Evolutionary conservation across 2,888 invertebrate genomes (phyloP), one percentile per base, ranked within the genome.

Genomic region (Stenodema calcarata): DNA sequence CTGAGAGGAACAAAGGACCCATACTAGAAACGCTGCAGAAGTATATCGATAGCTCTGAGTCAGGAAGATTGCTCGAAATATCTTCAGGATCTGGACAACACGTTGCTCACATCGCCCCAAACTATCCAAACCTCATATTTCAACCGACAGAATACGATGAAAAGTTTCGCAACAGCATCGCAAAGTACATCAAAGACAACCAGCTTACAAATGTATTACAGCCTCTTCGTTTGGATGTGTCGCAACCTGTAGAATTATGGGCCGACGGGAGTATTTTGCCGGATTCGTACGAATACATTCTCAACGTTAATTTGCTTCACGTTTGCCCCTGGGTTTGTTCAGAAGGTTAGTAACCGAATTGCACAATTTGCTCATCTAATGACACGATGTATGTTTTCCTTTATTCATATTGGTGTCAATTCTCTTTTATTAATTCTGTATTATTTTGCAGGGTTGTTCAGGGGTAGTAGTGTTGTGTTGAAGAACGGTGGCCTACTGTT

Each of bases 261-360:
- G 76, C 88, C 3, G 86, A 83, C 23, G 89, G 89, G 23, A 87
- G 88, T 44, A 54, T 90, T 16, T 76, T 88, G 3, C 80, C 89
- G 12, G 87, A 89, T 54, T 89, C 92, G 87, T 93, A 94, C 89
- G 96, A 98, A 91, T 95, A 95, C 88, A 93, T 98, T 89, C 93
- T 96, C 88, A 95, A 95, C 92, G 93, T 95, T 70, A 98, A 98
- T 90, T 95, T 98, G 95, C 94, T 97, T 79, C 98, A 98, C 90
- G 96, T 98, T 87, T 93, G 95, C 79, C 95, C 96, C 0, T 95
- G 93, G 92, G 91, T 92, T 44, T 96, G 96, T 90, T 93, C 96
- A 0, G 91, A 94, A 90, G 95, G 96, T 16, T 92, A 69, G 69
- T 44, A 7, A 14, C 1, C n/a, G 35, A n/a, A n/a, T n/a, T n/a